Percentiles rank a stretch among this genome's conserved stretches.
Evolutionary conservation across 1,140 invertebrate genomes (phyloP).

Genomic region (Zaprionus ornatus): DNA sequence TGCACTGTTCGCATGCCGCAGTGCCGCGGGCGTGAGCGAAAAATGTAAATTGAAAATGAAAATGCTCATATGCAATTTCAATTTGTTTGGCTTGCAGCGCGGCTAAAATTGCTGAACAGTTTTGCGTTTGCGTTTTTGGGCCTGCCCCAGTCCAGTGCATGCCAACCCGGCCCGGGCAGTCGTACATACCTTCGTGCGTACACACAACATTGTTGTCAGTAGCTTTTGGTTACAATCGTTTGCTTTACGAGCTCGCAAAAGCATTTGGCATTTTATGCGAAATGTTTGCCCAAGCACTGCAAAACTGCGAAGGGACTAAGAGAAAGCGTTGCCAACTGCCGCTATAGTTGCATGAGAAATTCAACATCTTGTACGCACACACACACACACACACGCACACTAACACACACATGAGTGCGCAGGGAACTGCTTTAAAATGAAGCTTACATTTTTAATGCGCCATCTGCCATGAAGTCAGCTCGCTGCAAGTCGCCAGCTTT

Average conservation of each 20-base stretch:
- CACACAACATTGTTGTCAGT: slow-evolving; percentile 63
- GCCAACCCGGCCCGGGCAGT: not conserved
- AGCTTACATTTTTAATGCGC: slow-evolving; percentile 74
- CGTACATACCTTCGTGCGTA: slow-evolving; percentile 20
- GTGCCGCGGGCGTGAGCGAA: slow-evolving; percentile 48
- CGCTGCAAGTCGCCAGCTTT: slow-evolving; percentile 43
- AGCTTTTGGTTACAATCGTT: slow-evolving; percentile 65
- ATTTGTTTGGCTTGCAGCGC: slow-evolving; percentile 61
- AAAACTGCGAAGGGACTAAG: slow-evolving; percentile 16
- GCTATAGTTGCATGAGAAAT: slow-evolving; percentile 30
- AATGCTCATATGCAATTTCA: slow-evolving; percentile 79
- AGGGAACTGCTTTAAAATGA: slow-evolving; percentile 64
- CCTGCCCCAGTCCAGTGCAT: no score
- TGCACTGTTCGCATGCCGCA: slow-evolving; percentile 15
- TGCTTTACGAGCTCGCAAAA: slow-evolving; percentile 71
- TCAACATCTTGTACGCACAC: not conserved
- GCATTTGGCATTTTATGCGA: slow-evolving; percentile 77
- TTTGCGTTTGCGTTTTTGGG: slow-evolving; percentile 54
- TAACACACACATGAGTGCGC: slow-evolving; percentile 7
- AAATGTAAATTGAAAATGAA: slow-evolving; percentile 77
- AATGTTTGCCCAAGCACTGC: slow-evolving; percentile 59
- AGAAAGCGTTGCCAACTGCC: not conserved
- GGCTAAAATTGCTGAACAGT: slow-evolving; percentile 51
- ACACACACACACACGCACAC: not conserved
- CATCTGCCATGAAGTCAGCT: slow-evolving; percentile 27